phyloP scores from a whole-genome alignment of 2,113 vertebrate species.

The Misgurnus mizolepis region DNA sequence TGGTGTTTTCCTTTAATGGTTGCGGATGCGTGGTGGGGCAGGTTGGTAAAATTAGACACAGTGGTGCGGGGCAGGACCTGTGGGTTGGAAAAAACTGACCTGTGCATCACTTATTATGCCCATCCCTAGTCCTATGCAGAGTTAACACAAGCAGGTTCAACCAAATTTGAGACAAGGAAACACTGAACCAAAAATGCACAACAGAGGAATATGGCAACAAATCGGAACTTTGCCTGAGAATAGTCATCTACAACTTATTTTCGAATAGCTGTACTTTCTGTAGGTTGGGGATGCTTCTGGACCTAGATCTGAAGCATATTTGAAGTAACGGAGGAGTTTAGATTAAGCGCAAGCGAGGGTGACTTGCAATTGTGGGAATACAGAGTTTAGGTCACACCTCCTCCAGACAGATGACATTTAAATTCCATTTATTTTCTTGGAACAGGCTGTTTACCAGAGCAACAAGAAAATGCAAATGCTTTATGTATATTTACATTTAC shows the following conservation, averaged over 20 bases:
- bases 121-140: too few species aligned
- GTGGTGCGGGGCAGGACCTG: too few species aligned
- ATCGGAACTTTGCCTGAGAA: conserved; percentile 18
- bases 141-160: neutral
- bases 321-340: conserved; percentile 53
- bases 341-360: conserved; percentile 41
- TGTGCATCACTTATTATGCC: too few species aligned
- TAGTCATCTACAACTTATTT: conserved; percentile 47
- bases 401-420: conserved; percentile 48
- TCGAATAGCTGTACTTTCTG: conserved; percentile 60
- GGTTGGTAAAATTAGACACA: too few species aligned
- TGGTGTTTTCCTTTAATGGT: too few species aligned
- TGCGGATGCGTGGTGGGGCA: too few species aligned
- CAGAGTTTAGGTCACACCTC: conserved; percentile 40
- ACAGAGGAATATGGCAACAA: conserved; percentile 43
- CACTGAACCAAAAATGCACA: neutral
- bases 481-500: too few species aligned
- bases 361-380: conserved; percentile 54
- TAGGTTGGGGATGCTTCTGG: conserved; percentile 52
- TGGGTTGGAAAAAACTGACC: too few species aligned
- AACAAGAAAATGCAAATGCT: conserved; percentile 19
- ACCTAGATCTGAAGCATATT: conserved; percentile 57
- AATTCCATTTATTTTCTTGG: conserved; percentile 34
- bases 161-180: neutral
- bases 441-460: neutral